phyloP scores from a whole-genome alignment of 2,888 invertebrate species.

The Drosophila maculinotata region DNA sequence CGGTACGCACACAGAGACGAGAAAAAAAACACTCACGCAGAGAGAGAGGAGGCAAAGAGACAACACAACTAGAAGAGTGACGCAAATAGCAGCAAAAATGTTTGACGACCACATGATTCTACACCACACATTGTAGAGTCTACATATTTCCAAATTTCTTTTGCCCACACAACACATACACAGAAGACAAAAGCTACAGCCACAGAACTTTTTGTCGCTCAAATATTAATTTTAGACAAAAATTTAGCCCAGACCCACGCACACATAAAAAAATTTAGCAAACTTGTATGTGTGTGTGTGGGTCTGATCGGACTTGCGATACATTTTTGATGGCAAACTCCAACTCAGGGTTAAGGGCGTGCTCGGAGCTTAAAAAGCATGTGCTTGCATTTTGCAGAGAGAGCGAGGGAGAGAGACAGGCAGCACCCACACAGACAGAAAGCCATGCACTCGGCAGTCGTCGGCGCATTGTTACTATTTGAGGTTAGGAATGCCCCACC shows the following conservation, averaged over 20 bases:
- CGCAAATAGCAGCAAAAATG: conserved; percentile 71
- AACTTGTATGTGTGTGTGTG: conserved; percentile 24
- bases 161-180: conserved; percentile 33
- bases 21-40: conserved; percentile 15
- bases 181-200: conserved; percentile 36
- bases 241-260: conserved; percentile 63
- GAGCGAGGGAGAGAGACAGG: conserved; percentile 12
- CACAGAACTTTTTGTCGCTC: conserved; percentile 64
- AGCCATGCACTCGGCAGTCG: conserved; percentile 60
- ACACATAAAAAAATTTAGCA: conserved; percentile 40
- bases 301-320: conserved; percentile 49
- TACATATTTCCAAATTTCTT: conserved; percentile 74
- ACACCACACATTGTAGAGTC: conserved; percentile 44
- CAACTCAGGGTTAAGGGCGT: conserved; percentile 71
- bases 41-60: conserved; percentile 33
- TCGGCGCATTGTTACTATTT: conserved; percentile 65
- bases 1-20: conserved; percentile 54
- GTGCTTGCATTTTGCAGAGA: conserved; percentile 60
- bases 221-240: conserved; percentile 80
- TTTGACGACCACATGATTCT: conserved; percentile 75
- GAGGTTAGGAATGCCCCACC: conserved; percentile 82
- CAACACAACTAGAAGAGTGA: conserved; percentile 57
- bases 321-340: conserved; percentile 41
- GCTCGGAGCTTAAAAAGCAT: conserved; percentile 64
- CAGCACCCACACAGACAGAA: conserved; percentile 48